Evolutionary conservation across 2,113 vertebrate genomes (phyloP).

Genomic region (Camelus bactrianus): DNA sequence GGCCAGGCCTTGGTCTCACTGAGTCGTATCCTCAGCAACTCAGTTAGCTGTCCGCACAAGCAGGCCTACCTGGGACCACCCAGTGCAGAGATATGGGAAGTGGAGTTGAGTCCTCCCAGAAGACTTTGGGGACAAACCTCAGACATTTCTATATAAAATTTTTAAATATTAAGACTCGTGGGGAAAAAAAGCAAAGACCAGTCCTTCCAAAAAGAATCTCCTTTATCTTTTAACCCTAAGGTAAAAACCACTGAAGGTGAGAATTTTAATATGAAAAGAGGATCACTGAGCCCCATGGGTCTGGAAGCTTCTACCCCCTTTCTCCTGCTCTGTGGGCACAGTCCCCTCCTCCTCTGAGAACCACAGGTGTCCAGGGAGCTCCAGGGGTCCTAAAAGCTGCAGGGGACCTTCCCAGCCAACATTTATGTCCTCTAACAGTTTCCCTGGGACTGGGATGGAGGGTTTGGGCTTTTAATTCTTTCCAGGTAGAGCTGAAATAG

Average conservation of each 20-base stretch:
- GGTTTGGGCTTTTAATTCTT: background rate
- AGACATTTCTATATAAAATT: background rate
- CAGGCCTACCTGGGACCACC: background rate
- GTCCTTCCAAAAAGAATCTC: background rate
- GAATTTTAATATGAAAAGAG: background rate
- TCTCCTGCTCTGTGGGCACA: background rate
- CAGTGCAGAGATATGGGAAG: background rate
- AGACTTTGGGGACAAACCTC: background rate
- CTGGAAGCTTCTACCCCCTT: background rate
- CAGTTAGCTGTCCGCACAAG: background rate
- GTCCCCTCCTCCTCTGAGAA: background rate
- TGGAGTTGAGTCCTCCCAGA: background rate
- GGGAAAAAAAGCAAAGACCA: background rate
- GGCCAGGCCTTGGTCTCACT: background rate
- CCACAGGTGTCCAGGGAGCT: background rate
- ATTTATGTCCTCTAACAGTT: background rate
- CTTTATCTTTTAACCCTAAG: background rate
- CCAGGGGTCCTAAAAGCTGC: background rate
- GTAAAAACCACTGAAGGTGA: background rate
- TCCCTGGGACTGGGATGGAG: background rate
- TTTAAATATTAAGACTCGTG: background rate
- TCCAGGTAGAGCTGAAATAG: slow-evolving; percentile 13
- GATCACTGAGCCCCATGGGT: background rate
- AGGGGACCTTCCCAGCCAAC: background rate
- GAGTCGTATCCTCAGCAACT: background rate